Conservation (phyloP, 2,113 vertebrate species). For the Sarotherodon lohbergeri region DNA sequence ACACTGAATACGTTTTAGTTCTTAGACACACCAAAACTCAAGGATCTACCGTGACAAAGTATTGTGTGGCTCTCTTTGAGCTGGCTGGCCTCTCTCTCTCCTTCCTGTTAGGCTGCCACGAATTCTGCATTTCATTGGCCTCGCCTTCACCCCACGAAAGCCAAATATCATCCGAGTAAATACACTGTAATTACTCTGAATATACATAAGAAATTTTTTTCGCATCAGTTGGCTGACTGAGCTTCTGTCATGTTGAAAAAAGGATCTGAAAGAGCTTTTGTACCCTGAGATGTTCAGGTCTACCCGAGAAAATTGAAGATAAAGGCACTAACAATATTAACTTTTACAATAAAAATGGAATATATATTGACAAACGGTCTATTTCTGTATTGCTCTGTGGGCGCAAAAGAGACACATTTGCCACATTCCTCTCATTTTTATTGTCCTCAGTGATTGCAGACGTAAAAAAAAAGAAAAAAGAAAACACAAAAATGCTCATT, state of each 20-base stretch:
- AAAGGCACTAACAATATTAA: not conserved
- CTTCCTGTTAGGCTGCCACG: not conserved
- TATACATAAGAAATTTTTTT: not conserved
- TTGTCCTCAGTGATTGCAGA: not conserved
- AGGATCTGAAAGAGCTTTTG: not conserved
- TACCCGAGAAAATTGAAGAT: not conserved
- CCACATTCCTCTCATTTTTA: not conserved
- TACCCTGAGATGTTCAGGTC: not conserved
- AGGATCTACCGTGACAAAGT: not conserved
- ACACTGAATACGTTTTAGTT: not conserved
- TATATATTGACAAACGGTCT: not conserved
- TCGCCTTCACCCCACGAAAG: not conserved
- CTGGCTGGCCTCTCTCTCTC: not conserved
- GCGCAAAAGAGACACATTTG: not conserved
- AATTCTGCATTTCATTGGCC: not conserved
- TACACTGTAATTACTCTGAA: not conserved
- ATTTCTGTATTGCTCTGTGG: not conserved
- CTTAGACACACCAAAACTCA: not conserved
- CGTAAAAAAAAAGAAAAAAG: not conserved
- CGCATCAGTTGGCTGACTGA: not conserved
- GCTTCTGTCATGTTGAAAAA: not conserved
- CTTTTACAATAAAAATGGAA: not conserved
- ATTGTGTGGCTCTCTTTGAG: not conserved
- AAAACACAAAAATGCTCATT: slow-evolving; percentile 24
- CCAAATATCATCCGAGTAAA: not conserved